Evolutionary conservation across 2,888 invertebrate species (phyloP), one percentile per base, ranked within the genome.

Genomic region (Hecatera dysodea): DNA sequence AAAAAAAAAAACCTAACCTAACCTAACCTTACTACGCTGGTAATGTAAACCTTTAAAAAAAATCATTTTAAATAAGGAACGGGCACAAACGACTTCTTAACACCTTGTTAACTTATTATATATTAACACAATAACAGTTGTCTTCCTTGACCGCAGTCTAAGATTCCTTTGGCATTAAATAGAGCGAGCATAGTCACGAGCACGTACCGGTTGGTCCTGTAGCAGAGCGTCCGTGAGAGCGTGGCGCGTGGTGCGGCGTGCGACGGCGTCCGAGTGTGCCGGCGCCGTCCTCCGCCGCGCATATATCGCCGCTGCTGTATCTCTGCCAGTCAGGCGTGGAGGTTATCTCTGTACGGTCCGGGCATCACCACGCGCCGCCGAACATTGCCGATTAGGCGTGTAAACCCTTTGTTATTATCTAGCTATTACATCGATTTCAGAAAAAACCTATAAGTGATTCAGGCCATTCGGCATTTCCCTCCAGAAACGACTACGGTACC

Each of bases 271-370:
- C 33, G 48, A 73, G 55, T 61, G 75, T 53, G 48, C 42, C 19
- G 52, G 12, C 27, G 36, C 53, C 17, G 52, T 2, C 27, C 19
- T 19, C 33, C 8, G 57, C 24, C 15, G 27, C 56, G 48, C 48
- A 63, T 76, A 84, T 84, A 79, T 62, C 52, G 12, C 52, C 63
- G 39, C 46, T 19, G 53, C 60, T 57, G 17, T 83, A 83, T 83
- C 83, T 68, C 44, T 56, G 68, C n/a, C 75, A 75, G 50, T 75
- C 77, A 79, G 70, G 72, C 84, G 75, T 83, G 77, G 19, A 74
- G 59, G 57, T 75, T 75, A 83, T 82, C 82, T 77, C 67, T 22
- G 5, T 12, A 62, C 27, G 50, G 22, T 48, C 46, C 50, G 42
- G 33, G 67, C 56, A 53, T 42, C 48, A 52, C 53, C 52, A 15